Evolutionary conservation across 2,113 vertebrate genomes (phyloP), one percentile per base, ranked within the genome.

Genomic region (Aphelocoma coerulescens): DNA sequence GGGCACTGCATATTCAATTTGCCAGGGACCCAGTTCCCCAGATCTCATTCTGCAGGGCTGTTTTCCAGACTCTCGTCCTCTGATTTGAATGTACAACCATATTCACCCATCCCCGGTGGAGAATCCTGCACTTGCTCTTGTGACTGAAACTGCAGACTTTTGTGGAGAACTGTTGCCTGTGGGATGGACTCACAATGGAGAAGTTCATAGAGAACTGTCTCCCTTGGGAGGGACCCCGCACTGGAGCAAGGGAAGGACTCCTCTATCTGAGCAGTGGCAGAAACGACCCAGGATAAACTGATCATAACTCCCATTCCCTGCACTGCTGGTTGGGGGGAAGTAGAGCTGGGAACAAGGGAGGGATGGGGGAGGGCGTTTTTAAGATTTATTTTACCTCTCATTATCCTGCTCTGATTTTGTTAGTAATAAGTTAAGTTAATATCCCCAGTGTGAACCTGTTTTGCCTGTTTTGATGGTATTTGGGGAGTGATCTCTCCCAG

Each of bases 161-260:
- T 52, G 6, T 39, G 33, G 23, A 59, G 33, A n/a, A 21, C 28
- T 52, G 44, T 17, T 44, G 44, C 7, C 52, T 20, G 13, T 17
- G 23, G 44, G 16, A n/a, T 21, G 33, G 37, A 59, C 8, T 46
- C 33, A 52, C 9, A 74, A 1, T 11, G 35, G 17, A 43, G 27
- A 74, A 51, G 6, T 16, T 74, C 18, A 49, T 3, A 23, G 28
- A 59, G 26, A 51, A 44, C 5, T 32, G 18, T 33, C 8, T 46
- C 23, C 68, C 28, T 13, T 46, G 27, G 13, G 19, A 67, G 9
- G 33, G 33, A 52, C 6, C 5, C 7, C 13, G 8, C 0, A 0
- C 10, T 59, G 52, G 44, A 59, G 20, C 6, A 9, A 27, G 19
- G 27, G 37, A 59, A 66, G 10, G 22, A 59, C 13, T 74, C 19